Percentiles rank a stretch among this genome's conserved stretches.
phyloP scores from a whole-genome alignment of 2,888 invertebrate genomes.

The Aleiodes leptofemur region DNA sequence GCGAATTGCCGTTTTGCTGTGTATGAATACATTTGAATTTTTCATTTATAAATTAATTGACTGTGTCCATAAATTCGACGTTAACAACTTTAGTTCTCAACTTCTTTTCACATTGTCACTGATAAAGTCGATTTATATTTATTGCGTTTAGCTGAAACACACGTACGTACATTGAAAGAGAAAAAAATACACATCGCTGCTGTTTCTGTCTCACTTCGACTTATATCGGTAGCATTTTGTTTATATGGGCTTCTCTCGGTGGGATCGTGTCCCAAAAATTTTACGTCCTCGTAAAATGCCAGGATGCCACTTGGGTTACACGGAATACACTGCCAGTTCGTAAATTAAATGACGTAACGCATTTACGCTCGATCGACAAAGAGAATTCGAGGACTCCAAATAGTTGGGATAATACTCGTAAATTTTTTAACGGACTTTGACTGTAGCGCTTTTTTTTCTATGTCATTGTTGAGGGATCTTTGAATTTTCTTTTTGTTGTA shows the following conservation, averaged over 20 bases:
- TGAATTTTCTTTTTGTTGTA: no score
- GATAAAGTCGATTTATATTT: constrained; percentile 45
- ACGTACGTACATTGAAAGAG: neutral
- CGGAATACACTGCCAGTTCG: constrained; percentile 30
- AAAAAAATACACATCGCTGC: neutral
- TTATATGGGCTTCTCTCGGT: constrained; percentile 5
- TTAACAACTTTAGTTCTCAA: constrained; percentile 15
- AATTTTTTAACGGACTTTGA: neutral
- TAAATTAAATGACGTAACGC: constrained; percentile 55
- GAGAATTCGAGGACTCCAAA: constrained; percentile 4
- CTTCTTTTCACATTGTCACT: constrained; percentile 20
- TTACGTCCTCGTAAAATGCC: constrained; percentile 53
- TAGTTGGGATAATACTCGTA: neutral
- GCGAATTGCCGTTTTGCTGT: neutral
- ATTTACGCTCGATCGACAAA: constrained; percentile 50
- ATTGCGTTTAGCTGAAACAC: constrained; percentile 21
- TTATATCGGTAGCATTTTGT: constrained; percentile 19
- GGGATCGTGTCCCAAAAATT: constrained; percentile 53
- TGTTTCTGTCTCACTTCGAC: constrained; percentile 26
- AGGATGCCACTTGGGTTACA: constrained; percentile 24
- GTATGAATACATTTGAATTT: neutral
- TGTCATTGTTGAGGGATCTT: no score
- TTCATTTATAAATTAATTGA: constrained; percentile 39
- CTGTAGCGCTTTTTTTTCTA: no score
- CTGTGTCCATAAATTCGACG: constrained; percentile 39